phyloP scores from a whole-genome alignment of 2,113 vertebrate species.

The Sakesphorus luctuosus region DNA sequence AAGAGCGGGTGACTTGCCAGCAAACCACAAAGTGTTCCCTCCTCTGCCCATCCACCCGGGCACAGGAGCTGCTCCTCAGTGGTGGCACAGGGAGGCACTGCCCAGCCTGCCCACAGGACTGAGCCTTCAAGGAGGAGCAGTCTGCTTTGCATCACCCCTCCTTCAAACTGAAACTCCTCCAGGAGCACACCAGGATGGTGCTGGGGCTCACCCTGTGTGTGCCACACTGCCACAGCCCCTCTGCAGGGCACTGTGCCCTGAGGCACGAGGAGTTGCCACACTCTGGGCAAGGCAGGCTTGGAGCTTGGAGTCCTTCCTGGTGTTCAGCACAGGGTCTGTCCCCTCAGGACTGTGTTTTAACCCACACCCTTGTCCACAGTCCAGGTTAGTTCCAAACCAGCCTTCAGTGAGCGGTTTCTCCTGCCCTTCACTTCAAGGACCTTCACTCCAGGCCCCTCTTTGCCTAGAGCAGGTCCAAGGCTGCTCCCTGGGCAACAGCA shows the following conservation, averaged over 20 bases:
- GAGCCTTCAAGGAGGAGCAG: neutral
- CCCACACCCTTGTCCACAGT: rapidly evolving
- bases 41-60: neutral
- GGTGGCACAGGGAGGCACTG: neutral
- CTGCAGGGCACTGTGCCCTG: neutral
- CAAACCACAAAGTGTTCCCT: neutral
- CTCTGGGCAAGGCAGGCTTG: neutral
- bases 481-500: neutral
- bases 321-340: neutral
- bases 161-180: neutral
- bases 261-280: rapidly evolving
- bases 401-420: neutral
- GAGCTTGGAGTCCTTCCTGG: neutral
- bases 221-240: neutral
- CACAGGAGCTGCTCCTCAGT: neutral
- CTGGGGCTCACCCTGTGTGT: neutral
- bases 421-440: neutral
- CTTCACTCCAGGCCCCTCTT: neutral
- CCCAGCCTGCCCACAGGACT: neutral
- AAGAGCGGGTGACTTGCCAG: constrained; percentile 38
- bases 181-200: neutral
- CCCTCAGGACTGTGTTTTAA: neutral
- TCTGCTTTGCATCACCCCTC: neutral
- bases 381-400: rapidly evolving
- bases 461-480: rapidly evolving